Percentiles rank a stretch among this genome's conserved stretches.
Evolutionary conservation across 2,797 vertebrate genomes (phyloP).

Genomic region (Channallabes apus): DNA sequence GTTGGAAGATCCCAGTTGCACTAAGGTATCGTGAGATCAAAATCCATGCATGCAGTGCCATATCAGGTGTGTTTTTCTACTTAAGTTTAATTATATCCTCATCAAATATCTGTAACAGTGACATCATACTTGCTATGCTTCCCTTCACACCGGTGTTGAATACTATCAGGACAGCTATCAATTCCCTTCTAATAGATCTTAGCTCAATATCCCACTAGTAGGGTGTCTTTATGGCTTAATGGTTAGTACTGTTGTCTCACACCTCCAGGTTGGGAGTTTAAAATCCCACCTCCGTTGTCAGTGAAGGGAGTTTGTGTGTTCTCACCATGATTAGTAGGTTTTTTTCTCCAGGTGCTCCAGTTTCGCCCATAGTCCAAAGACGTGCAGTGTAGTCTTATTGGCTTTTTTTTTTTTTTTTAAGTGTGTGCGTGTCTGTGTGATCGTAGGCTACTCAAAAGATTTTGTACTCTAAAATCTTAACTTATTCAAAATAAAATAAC

Average conservation of each 20-base stretch:
- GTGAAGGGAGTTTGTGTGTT: no score
- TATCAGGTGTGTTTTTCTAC: not conserved
- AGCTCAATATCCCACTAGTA: not conserved
- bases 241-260: no score
- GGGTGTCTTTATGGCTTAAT: no score
- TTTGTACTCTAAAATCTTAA: not conserved
- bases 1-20: not conserved
- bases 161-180: not conserved
- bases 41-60: not conserved
- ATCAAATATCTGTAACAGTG: slow-evolving; percentile 5
- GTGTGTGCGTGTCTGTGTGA: no score
- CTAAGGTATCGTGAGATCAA: not conserved
- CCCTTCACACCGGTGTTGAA: not conserved
- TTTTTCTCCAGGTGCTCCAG: no score
- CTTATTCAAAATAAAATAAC: not conserved
- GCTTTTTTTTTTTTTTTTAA: no score
- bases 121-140: not conserved
- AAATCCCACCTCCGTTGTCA: no score
- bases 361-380: no score
- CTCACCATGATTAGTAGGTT: no score
- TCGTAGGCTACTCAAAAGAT: no score
- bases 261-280: no score
- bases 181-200: not conserved
- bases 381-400: no score
- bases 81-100: not conserved